These are phyloP conservation scores for Eciton burchellii DNA, from an alignment of 1,140 invertebrate genomes.

Conservation along the genomic window DNA sequence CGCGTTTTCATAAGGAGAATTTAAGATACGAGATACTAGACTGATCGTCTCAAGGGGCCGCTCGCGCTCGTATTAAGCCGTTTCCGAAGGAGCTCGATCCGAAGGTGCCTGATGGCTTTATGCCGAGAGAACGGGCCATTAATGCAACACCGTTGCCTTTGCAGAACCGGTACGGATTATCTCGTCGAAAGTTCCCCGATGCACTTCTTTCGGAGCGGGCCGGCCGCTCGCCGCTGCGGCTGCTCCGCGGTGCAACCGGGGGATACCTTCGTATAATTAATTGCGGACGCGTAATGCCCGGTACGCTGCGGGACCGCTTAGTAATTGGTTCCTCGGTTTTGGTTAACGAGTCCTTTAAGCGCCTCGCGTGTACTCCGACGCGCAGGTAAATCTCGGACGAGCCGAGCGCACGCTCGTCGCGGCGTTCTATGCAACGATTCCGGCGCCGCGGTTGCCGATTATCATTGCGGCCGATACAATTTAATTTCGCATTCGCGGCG, in stretches of 20 bases:
- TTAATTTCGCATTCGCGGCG: slow-evolving; percentile 57
- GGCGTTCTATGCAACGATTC: slow-evolving; percentile 20
- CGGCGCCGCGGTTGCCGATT: slow-evolving; percentile 56
- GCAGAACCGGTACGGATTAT: slow-evolving; percentile 61
- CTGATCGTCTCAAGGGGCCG: slow-evolving; percentile 9
- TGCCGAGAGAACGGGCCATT: slow-evolving; percentile 36
- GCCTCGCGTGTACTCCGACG: slow-evolving; percentile 36
- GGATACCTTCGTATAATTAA: slow-evolving; percentile 65
- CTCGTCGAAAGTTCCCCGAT: slow-evolving; percentile 54
- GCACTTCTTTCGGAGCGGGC: slow-evolving; percentile 25
- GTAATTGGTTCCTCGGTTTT: slow-evolving; percentile 73
- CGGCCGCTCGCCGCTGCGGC: not conserved
- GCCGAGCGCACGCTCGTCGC: slow-evolving; percentile 22
- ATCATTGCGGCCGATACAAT: slow-evolving; percentile 59
- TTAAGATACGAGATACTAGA: slow-evolving; percentile 56
- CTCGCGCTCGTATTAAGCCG: slow-evolving; percentile 42
- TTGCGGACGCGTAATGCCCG: slow-evolving; percentile 68
- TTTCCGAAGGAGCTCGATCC: slow-evolving; percentile 44
- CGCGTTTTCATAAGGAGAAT: slow-evolving; percentile 41
- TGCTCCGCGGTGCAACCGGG: not conserved
- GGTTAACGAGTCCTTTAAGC: slow-evolving; percentile 73
- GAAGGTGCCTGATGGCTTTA: slow-evolving; percentile 45
- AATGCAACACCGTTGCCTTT: slow-evolving; percentile 55
- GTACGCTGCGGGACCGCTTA: slow-evolving; percentile 64
- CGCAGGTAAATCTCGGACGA: slow-evolving; percentile 59